These are phyloP conservation scores for Aptenodytes patagonicus DNA, from an alignment of 2,113 vertebrate species.

Conservation along the genomic window DNA sequence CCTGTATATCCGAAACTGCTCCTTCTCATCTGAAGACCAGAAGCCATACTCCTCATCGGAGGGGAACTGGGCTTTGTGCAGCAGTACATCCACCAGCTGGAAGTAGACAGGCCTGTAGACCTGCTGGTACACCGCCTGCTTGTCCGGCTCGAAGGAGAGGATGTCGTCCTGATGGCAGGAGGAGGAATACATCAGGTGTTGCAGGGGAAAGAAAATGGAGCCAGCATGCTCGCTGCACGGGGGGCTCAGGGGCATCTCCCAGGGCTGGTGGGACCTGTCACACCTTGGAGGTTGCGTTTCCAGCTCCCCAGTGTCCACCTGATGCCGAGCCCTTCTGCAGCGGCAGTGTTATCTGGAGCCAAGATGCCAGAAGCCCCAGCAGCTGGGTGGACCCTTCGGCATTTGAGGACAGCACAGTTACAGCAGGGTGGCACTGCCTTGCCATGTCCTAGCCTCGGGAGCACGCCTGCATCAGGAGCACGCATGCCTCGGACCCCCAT, in stretches of 20 bases:
- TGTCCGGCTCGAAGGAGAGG: constrained; percentile 93
- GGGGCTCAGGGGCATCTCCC: not conserved
- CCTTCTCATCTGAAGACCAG: constrained; percentile 97
- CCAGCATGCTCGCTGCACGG: not conserved
- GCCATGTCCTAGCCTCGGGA: not conserved
- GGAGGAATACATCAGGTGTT: not conserved
- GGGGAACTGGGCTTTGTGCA: constrained; percentile 98
- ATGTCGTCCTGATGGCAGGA: constrained; percentile 87
- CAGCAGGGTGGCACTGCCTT: not conserved
- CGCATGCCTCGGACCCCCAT: rapidly evolving
- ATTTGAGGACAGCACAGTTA: not conserved
- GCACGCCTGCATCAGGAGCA: not conserved
- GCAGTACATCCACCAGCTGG: constrained; percentile 95
- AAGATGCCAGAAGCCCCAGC: not conserved
- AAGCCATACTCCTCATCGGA: constrained; percentile 92
- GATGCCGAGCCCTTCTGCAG: not conserved
- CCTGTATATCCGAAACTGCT: constrained; percentile 99
- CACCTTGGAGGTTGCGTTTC: not conserved
- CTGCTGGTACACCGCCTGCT: constrained; percentile 94
- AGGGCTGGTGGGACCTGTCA: not conserved
- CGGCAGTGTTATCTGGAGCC: not conserved
- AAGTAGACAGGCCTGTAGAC: constrained; percentile 98
- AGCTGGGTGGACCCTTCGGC: rapidly evolving
- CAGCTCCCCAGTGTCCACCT: not conserved
- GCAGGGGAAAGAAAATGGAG: not conserved